These are phyloP conservation scores for Vulpes ferrilata DNA, from an alignment of 2,113 vertebrate genomes.

Conservation along the genomic window DNA sequence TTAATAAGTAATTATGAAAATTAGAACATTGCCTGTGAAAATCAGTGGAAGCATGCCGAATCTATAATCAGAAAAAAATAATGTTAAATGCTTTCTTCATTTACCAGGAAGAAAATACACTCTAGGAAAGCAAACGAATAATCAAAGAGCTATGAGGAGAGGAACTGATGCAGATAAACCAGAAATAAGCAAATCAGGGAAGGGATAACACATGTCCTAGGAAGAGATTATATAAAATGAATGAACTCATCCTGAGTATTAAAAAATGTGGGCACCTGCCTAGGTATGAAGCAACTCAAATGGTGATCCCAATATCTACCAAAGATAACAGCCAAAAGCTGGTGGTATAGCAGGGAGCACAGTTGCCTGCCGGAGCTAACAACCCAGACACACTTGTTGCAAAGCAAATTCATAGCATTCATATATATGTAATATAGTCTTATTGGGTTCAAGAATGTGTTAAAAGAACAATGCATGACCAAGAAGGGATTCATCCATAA, in stretches of 20 bases:
- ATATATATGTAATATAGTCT: not conserved
- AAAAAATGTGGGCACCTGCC: not conserved
- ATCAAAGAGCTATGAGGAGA: not conserved
- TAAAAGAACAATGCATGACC: not conserved
- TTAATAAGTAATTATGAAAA: constrained; percentile 59
- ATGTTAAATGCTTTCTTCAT: not conserved
- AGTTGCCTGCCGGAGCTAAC: not conserved
- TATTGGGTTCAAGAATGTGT: not conserved
- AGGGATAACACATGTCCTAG: not conserved
- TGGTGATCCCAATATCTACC: not conserved
- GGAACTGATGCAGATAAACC: not conserved
- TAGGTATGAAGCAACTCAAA: not conserved
- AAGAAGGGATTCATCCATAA: not conserved
- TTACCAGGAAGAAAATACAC: not conserved
- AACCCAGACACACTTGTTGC: not conserved
- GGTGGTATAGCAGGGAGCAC: not conserved
- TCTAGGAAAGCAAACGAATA: not conserved
- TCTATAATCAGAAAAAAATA: not conserved
- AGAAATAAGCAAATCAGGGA: constrained; percentile 49
- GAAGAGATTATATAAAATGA: constrained; percentile 17
- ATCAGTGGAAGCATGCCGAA: not conserved
- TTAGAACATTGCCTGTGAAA: not conserved
- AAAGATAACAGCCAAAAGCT: not conserved
- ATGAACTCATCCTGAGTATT: not conserved
- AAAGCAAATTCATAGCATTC: not conserved